Conservation (phyloP, 2,888 invertebrate species). For the Platycheirus albimanus region DNA sequence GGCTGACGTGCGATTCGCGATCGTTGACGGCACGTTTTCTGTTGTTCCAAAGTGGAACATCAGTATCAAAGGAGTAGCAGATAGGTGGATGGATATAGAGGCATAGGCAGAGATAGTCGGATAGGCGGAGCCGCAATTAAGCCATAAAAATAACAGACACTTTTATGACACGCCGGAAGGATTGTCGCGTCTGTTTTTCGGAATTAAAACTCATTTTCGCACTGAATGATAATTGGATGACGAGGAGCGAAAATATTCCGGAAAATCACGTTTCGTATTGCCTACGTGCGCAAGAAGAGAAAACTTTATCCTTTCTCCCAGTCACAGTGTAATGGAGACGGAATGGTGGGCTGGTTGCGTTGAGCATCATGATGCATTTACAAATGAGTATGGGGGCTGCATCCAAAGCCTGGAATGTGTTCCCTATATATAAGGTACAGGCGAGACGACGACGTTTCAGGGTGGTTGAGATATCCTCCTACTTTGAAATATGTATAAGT, state of each 20-base stretch:
- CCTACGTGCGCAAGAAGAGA: conserved; percentile 73
- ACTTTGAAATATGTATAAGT: conserved; percentile 21
- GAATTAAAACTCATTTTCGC: conserved; percentile 75
- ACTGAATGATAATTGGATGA: conserved; percentile 75
- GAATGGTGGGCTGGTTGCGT: conserved; percentile 48
- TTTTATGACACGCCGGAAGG: conserved; percentile 74
- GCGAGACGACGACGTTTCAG: too few relatives aligned
- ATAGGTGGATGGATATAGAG: neutral
- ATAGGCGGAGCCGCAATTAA: conserved; percentile 67
- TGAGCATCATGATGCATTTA: conserved; percentile 64
- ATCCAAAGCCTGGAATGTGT: conserved; percentile 34
- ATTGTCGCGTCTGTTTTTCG: conserved; percentile 73
- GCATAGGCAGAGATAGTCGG: conserved; percentile 4
- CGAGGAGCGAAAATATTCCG: conserved; percentile 74
- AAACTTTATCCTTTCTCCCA: conserved; percentile 73
- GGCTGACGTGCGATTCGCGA: conserved; percentile 55
- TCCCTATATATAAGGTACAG: conserved; percentile 4
- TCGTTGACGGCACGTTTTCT: conserved; percentile 56
- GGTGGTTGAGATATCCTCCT: too few relatives aligned
- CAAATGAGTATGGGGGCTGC: conserved; percentile 62
- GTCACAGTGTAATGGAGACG: conserved; percentile 65
- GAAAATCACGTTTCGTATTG: conserved; percentile 75
- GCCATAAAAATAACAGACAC: conserved; percentile 73
- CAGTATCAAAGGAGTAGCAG: too few relatives aligned
- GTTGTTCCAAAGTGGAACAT: neutral